Evolutionary conservation across 2,888 invertebrate genomes (phyloP).

Genomic region (Macrosiphum euphorbiae): DNA sequence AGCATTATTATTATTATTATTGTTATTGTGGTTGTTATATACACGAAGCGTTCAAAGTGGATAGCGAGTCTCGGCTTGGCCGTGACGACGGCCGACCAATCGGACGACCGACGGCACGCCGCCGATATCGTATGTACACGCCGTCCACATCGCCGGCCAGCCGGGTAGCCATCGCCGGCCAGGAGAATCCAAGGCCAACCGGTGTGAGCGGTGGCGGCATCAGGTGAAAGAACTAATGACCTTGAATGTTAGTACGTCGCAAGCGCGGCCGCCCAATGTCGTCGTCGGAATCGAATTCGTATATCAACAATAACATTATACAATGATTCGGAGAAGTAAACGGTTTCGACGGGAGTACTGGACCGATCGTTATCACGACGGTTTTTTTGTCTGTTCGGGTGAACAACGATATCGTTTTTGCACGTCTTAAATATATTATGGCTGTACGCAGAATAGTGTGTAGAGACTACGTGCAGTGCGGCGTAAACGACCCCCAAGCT

Average conservation of each 20-base stretch:
- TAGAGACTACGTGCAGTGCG: neutral
- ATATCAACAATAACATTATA: neutral
- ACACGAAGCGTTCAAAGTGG: neutral
- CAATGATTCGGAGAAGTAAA: neutral
- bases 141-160: neutral
- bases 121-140: neutral
- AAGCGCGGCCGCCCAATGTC: neutral
- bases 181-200: constrained; percentile 55
- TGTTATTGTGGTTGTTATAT: neutral
- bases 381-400: neutral
- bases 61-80: neutral
- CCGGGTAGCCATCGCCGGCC: neutral
- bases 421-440: neutral
- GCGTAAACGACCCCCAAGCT: neutral
- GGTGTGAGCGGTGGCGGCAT: constrained; percentile 39
- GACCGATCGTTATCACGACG: neutral
- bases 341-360: neutral
- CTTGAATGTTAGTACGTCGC: constrained; percentile 58
- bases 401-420: neutral
- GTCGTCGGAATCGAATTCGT: neutral
- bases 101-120: neutral
- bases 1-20: neutral
- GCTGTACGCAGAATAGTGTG: neutral
- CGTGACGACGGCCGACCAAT: neutral
- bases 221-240: constrained; percentile 66